Evolutionary conservation across 2,113 vertebrate genomes (phyloP).

Genomic region (Circaetus gallicus): DNA sequence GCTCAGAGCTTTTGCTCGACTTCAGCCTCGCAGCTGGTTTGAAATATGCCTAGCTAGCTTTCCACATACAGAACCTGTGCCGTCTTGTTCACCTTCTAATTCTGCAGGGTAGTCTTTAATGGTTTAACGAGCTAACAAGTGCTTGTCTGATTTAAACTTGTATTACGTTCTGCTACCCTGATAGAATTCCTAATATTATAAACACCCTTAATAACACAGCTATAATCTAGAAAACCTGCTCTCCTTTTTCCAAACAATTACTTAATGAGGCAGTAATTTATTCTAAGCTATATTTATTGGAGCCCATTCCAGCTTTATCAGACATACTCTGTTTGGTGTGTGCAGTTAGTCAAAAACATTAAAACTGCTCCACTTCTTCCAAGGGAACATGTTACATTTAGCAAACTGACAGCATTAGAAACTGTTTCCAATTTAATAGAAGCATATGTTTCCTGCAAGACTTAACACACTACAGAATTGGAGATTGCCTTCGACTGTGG

Average conservation of each 20-base stretch:
- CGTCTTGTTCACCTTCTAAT: not conserved
- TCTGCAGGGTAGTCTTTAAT: not conserved
- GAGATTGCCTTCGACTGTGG: conserved; percentile 3
- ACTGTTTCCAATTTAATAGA: conserved; percentile 41
- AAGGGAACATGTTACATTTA: conserved; percentile 11
- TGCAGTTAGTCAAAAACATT: conserved; percentile 41
- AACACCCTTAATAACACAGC: conserved; percentile 35
- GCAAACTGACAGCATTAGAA: conserved; percentile 49
- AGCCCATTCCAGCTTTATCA: conserved; percentile 50
- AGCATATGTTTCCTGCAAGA: conserved; percentile 54
- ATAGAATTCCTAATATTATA: conserved; percentile 47
- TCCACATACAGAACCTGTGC: not conserved
- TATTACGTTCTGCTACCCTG: conserved; percentile 4
- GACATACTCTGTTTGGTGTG: not conserved
- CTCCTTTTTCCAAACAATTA: conserved; percentile 64
- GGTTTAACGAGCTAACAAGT: conserved; percentile 32
- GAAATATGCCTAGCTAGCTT: not conserved
- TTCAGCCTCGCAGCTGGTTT: not conserved
- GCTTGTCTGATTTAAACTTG: conserved; percentile 18
- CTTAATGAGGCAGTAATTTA: conserved; percentile 66
- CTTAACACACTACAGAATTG: not conserved
- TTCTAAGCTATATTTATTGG: conserved; percentile 57
- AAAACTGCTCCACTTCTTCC: conserved; percentile 16
- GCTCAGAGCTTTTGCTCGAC: not conserved
- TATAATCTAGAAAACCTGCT: conserved; percentile 39